Percentiles rank a stretch among this genome's conserved stretches.
phyloP scores from a whole-genome alignment of 2,888 invertebrate genomes.

The Bruchidius siliquastri region DNA sequence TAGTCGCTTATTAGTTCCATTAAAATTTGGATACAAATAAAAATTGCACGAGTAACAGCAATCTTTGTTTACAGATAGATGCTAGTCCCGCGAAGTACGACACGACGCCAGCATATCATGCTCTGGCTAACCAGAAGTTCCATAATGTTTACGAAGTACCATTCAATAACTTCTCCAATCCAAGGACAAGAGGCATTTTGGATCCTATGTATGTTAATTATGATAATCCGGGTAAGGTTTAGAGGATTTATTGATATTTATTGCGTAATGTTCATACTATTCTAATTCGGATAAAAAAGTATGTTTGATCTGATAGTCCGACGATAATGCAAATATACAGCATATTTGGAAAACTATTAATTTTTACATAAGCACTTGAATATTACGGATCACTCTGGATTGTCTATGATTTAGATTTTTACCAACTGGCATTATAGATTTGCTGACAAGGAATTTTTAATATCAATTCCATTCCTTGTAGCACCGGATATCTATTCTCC shows the following conservation, averaged over 20 bases:
- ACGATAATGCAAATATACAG: too few relatives aligned
- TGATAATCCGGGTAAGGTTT: conserved; percentile 8
- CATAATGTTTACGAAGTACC: conserved; percentile 31
- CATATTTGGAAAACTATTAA: too few relatives aligned
- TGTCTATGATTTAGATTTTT: too few relatives aligned
- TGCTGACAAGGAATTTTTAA: too few relatives aligned
- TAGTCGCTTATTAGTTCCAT: too few relatives aligned
- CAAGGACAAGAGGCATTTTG: conserved; percentile 14
- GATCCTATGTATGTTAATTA: background rate
- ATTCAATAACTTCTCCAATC: conserved; percentile 20
- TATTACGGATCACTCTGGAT: too few relatives aligned
- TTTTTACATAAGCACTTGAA: too few relatives aligned
- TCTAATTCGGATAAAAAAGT: too few relatives aligned
- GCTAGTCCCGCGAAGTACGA: conserved; percentile 15
- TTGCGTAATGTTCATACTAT: too few relatives aligned
- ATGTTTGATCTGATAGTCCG: too few relatives aligned
- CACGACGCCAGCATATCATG: conserved; percentile 7
- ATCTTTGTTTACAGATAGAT: conserved; percentile 10
- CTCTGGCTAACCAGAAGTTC: conserved; percentile 25
- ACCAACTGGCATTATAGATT: background rate
- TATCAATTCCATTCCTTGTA: conserved; percentile 6
- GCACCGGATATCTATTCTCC: conserved; percentile 22
- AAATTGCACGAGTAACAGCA: background rate
- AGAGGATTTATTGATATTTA: background rate
- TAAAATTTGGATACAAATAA: too few relatives aligned